Evolutionary conservation across 92 coral and sea anemone genomes (phyloP).

Genomic region (Actinostola sp.): DNA sequence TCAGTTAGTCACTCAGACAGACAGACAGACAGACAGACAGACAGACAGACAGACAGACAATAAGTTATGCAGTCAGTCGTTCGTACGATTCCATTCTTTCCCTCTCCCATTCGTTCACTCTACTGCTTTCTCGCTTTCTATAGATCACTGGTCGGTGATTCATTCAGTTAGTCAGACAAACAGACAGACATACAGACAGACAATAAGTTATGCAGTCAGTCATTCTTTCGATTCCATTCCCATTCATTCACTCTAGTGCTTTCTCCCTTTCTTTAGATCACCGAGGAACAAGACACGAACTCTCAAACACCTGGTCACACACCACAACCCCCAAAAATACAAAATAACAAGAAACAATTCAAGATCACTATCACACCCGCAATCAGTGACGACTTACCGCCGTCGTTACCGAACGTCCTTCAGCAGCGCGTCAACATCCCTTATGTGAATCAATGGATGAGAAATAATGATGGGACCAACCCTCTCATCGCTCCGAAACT

Average conservation of each 20-base stretch:
- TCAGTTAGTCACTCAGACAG: too few species aligned
- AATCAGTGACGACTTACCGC: not conserved
- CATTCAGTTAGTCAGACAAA: too few species aligned
- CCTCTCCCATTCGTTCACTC: too few species aligned
- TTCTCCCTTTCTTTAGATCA: not conserved
- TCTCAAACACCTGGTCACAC: not conserved
- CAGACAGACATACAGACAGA: too few species aligned
- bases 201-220: not conserved
- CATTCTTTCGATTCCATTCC: not conserved
- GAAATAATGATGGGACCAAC: conserved; percentile 1
- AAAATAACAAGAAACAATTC: conserved; percentile 13
- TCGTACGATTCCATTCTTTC: too few species aligned
- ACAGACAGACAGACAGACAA: too few species aligned
- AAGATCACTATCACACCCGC: conserved; percentile 18
- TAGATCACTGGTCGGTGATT: too few species aligned
- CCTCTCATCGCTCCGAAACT: not conserved
- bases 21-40: too few species aligned
- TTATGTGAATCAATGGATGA: conserved; percentile 22
- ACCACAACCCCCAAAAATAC: conserved; percentile 4
- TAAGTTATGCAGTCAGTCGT: too few species aligned
- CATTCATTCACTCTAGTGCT: not conserved
- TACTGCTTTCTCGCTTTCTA: too few species aligned
- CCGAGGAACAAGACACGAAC: conserved; percentile 2
- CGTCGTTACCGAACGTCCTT: not conserved
- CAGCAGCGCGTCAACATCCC: conserved; percentile 3